These are phyloP conservation scores for Acromyrmex charruanus DNA, from an alignment of 1,140 invertebrate genomes.

Conservation along the genomic window DNA sequence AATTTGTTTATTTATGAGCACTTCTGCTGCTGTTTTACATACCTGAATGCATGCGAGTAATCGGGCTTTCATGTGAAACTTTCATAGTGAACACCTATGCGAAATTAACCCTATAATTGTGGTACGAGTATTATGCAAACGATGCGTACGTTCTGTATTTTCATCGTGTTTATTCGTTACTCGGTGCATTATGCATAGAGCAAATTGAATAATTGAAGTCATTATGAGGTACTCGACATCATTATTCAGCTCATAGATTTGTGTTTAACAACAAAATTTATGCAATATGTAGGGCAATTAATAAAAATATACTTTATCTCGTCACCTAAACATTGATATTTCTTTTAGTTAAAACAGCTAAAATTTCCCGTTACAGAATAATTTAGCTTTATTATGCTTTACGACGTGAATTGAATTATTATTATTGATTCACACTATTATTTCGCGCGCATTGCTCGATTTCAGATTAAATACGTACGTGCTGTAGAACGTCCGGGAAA, in stretches of 20 bases:
- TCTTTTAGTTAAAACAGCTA: constrained; percentile 12
- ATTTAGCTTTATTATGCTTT: constrained; percentile 4
- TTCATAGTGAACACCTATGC: constrained; percentile 34
- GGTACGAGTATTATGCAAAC: constrained; percentile 53
- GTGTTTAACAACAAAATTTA: background rate
- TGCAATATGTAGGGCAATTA: background rate
- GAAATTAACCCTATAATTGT: constrained; percentile 63
- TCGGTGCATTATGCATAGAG: constrained; percentile 35
- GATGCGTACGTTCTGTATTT: constrained; percentile 45
- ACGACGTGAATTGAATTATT: background rate
- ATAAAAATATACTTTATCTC: constrained; percentile 5
- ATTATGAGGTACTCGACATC: constrained; percentile 30
- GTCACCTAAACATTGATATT: background rate
- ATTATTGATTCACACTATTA: constrained; percentile 19
- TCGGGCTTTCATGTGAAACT: constrained; percentile 25
- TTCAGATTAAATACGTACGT: background rate
- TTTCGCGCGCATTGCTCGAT: background rate
- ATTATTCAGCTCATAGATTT: constrained; percentile 1
- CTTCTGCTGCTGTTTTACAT: background rate
- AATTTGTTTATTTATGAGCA: constrained; percentile 48
- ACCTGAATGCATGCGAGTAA: constrained; percentile 5
- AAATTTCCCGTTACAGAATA: background rate
- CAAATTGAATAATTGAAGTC: constrained; percentile 47
- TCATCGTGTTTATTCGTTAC: constrained; percentile 52
- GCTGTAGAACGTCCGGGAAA: background rate